Evolutionary conservation across 2,797 vertebrate genomes (phyloP).

Genomic region (Hafferia zeledoni): DNA sequence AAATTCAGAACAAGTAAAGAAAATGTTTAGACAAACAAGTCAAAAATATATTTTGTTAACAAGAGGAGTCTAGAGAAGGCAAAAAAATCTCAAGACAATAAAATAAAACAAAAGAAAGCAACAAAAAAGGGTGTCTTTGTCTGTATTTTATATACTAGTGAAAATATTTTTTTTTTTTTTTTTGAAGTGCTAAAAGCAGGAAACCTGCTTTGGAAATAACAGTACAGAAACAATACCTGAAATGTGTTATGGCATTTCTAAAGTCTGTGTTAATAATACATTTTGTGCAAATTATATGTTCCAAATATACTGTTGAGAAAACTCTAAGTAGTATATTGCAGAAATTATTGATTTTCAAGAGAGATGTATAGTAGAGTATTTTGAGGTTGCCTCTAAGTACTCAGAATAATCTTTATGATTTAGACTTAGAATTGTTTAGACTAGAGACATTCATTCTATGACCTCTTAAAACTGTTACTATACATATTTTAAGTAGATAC

Average conservation of each 20-base stretch:
- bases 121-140: accelerated
- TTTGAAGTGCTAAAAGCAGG: neutral
- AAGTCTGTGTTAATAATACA: neutral
- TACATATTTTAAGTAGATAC: neutral
- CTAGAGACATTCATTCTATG: neutral
- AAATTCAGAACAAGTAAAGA: neutral
- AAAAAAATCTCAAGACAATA: neutral
- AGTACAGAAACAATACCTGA: neutral
- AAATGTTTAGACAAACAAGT: neutral
- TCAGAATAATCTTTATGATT: neutral
- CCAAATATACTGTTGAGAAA: neutral
- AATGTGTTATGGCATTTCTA: neutral
- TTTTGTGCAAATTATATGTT: neutral
- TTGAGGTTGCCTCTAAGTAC: neutral
- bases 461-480: neutral
- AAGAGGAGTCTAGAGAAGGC: neutral
- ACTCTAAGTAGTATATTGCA: neutral
- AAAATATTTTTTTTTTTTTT: no score
- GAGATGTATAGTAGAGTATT: neutral
- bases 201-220: neutral
- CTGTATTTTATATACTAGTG: neutral
- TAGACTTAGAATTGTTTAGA: neutral
- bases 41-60: neutral
- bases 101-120: neutral
- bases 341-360: neutral